A percentile compares a stretch with the other conserved stretches of the same genome.
Conservation (phyloP, 1,140 invertebrate genomes). For the Mizuhopecten yessoensis region DNA sequence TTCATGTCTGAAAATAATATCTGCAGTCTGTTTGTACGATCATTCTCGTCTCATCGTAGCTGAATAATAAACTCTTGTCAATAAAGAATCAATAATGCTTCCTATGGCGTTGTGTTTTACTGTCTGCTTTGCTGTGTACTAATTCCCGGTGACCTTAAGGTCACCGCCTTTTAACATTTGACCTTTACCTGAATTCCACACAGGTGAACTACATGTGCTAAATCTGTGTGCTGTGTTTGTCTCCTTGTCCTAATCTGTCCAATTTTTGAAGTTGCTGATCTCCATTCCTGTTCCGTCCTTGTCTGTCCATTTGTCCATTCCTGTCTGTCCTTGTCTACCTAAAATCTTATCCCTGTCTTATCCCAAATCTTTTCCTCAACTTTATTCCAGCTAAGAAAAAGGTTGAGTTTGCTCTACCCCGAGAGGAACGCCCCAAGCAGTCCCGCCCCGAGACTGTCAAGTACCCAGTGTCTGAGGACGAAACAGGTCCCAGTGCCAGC, state of each 20-base stretch:
- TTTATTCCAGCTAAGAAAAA: constrained; percentile 72
- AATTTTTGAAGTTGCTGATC: too few relatives aligned
- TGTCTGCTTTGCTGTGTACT: not conserved
- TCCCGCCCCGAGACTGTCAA: constrained; percentile 53
- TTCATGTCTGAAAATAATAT: not conserved
- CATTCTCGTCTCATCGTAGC: not conserved
- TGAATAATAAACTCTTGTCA: not conserved
- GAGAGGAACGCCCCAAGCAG: constrained; percentile 55
- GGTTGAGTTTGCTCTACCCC: constrained; percentile 72
- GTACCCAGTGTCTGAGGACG: constrained; percentile 64
- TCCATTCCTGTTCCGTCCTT: not conserved
- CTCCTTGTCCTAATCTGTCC: not conserved
- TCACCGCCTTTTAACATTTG: not conserved
- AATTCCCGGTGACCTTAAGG: not conserved
- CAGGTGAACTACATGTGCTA: not conserved
- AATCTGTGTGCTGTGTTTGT: not conserved
- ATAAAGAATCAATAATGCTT: constrained; percentile 5
- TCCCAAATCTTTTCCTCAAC: constrained; percentile 40
- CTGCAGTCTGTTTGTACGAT: not conserved
- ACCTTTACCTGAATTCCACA: not conserved
- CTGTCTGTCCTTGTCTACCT: not conserved
- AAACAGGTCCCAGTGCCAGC: constrained; percentile 64
- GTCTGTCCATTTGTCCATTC: not conserved
- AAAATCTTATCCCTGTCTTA: not conserved
- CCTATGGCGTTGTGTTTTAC: not conserved